These are phyloP conservation scores for Corella eumyota DNA, from an alignment of 23 tunicate genomes.

Conservation along the genomic window DNA sequence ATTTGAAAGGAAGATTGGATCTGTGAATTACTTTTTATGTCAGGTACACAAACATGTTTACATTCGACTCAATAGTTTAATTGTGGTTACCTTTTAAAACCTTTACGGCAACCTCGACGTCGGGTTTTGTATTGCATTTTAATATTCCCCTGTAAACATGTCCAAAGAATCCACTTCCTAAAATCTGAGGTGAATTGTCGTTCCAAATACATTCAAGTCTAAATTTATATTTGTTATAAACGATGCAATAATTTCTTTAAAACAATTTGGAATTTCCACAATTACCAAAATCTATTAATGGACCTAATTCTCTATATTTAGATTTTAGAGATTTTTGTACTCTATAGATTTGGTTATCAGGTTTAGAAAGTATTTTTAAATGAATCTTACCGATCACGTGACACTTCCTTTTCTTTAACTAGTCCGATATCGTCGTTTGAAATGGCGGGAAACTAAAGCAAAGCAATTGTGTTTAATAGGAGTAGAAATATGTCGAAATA, in stretches of 20 bases:
- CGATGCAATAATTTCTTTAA: neutral
- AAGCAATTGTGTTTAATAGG: no score
- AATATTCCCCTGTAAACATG: slow-evolving; percentile 59
- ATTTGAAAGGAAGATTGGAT: no score
- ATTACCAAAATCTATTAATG: no score
- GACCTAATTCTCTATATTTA: no score
- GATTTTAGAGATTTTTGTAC: no score
- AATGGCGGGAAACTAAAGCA: slow-evolving; percentile 26
- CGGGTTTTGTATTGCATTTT: neutral
- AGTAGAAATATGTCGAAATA: no score
- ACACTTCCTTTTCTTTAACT: slow-evolving; percentile 21
- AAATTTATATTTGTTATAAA: neutral
- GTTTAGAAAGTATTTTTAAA: neutral
- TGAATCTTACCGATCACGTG: slow-evolving; percentile 23
- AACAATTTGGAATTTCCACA: neutral
- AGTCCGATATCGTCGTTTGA: slow-evolving; percentile 21
- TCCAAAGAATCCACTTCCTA: slow-evolving; percentile 85
- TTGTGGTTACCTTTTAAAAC: slow-evolving; percentile 36
- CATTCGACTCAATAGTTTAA: no score
- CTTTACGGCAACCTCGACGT: slow-evolving; percentile 29
- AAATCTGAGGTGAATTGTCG: slow-evolving; percentile 6
- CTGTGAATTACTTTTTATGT: no score
- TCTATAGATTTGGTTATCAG: no score
- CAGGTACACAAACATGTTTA: no score
- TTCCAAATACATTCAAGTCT: slow-evolving; percentile 4